Conservation (phyloP, 2,888 invertebrate species). For the Liopterus haemorrhoidalis region DNA sequence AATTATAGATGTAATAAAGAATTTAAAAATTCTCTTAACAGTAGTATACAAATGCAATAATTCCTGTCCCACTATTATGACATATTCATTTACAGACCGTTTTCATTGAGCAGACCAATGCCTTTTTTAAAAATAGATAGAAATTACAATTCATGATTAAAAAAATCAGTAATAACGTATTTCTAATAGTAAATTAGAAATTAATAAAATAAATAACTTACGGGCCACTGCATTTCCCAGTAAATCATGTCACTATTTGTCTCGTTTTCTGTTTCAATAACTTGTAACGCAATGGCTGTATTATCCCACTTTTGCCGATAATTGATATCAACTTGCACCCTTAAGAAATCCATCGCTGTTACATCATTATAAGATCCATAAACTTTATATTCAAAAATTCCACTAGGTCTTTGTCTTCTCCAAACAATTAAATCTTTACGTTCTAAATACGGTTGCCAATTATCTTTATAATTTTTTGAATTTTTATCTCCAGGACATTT, state of each 20-base stretch:
- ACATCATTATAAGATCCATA: conserved; percentile 78
- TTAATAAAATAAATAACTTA: conserved; percentile 46
- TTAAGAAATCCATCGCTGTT: conserved; percentile 70
- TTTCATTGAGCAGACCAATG: too few relatives aligned
- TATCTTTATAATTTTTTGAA: conserved; percentile 41
- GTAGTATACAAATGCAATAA: too few relatives aligned
- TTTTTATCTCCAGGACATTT: conserved; percentile 39
- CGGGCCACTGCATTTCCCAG: conserved; percentile 88
- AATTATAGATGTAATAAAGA: too few relatives aligned
- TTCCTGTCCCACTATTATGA: too few relatives aligned
- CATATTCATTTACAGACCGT: too few relatives aligned
- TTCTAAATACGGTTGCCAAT: conserved; percentile 76
- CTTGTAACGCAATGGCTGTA: conserved; percentile 64
- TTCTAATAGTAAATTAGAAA: neutral
- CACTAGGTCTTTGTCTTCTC: conserved; percentile 62
- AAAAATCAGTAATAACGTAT: conserved; percentile 10
- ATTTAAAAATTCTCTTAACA: too few relatives aligned
- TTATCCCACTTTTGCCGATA: conserved; percentile 77
- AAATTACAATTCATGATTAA: too few relatives aligned
- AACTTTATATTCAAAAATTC: conserved; percentile 78
- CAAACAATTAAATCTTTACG: conserved; percentile 75
- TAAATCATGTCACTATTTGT: conserved; percentile 69
- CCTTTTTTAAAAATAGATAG: too few relatives aligned
- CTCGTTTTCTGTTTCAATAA: conserved; percentile 61
- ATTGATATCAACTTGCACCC: conserved; percentile 73